phyloP scores from a whole-genome alignment of 2,797 vertebrate genomes.

The Melanotaenia nigrans region DNA sequence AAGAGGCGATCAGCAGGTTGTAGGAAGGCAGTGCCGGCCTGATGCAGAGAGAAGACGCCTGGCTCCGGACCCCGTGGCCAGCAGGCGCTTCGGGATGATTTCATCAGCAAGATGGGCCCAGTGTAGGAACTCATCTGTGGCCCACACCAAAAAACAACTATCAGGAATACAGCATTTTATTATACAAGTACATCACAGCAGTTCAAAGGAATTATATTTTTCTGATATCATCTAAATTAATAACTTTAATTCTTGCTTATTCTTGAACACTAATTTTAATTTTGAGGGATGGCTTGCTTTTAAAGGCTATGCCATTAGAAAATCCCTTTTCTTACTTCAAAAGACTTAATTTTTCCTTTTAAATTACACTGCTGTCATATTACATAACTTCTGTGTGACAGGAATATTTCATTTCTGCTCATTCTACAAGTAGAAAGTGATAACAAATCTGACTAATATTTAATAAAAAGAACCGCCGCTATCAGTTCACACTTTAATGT shows the following conservation, averaged over 20 bases:
- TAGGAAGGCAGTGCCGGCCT: constrained; percentile 92
- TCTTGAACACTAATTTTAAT: neutral
- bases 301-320: neutral
- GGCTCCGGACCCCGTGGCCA: constrained; percentile 91
- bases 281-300: neutral
- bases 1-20: constrained; percentile 91
- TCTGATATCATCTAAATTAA: neutral
- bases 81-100: constrained; percentile 92
- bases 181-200: neutral
- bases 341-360: neutral
- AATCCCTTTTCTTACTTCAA: neutral
- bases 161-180: neutral
- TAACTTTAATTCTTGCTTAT: neutral
- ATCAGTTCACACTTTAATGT: neutral
- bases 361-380: neutral
- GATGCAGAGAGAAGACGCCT: constrained; percentile 94
- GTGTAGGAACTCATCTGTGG: constrained; percentile 86
- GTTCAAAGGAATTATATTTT: neutral
- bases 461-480: neutral
- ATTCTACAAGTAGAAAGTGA: neutral
- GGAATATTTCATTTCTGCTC: neutral
- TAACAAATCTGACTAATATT: neutral
- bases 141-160: neutral
- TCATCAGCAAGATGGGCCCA: constrained; percentile 93
- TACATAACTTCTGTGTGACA: neutral